Evolutionary conservation across 2,797 vertebrate species (phyloP), one percentile per base, ranked within the genome.

Genomic region (Neosalanx taihuensis): DNA sequence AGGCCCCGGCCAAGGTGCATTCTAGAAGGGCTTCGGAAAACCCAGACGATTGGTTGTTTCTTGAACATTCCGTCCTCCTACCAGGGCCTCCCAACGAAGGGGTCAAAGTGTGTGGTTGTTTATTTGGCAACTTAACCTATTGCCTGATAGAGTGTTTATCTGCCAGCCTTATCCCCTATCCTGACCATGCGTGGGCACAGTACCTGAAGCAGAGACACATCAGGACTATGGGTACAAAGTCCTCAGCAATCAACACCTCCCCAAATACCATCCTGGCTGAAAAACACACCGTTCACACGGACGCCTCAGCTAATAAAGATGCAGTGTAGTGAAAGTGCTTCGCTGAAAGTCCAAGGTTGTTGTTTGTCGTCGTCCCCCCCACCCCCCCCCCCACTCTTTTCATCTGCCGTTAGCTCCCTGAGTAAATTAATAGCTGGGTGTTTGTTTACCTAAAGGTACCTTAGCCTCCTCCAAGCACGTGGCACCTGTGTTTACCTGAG

Each of bases 21-120:
- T 81, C 74, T 83, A 81, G 78, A 77, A 77, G 67, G 61, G 23
- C 71, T 33, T 65, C 5, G 49, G 62, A 35, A 33, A 46, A 71
- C 51, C 59, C 66, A 67, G 75, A 64, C 1, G 6, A 64, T 68
- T 12, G 20, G 78, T 85, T 85, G 82, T 87, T 85, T 84, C 77
- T 79, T 3, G 70, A 79, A 41, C 49, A 9, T 51, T 79, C 70
- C 1, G 51, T 71, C 74, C 41, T 2, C 41, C 41, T 46, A 1
- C 72, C 67, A 35, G 69, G 17, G 46, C 41, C 1, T 59, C n/a
- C 68, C 4, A 9, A 70, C 76, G 71, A 83, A 58, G 70, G 66
- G 81, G 79, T 84, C 74, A 74, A 53, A 83, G 75, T 72, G 74
- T 4, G 41, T 31, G 5, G 0, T 10, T 3, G 69, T 67, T 12